These are phyloP conservation scores for Corythornis madagascariensis DNA, from an alignment of 2,113 vertebrate genomes.

Conservation along the genomic window DNA sequence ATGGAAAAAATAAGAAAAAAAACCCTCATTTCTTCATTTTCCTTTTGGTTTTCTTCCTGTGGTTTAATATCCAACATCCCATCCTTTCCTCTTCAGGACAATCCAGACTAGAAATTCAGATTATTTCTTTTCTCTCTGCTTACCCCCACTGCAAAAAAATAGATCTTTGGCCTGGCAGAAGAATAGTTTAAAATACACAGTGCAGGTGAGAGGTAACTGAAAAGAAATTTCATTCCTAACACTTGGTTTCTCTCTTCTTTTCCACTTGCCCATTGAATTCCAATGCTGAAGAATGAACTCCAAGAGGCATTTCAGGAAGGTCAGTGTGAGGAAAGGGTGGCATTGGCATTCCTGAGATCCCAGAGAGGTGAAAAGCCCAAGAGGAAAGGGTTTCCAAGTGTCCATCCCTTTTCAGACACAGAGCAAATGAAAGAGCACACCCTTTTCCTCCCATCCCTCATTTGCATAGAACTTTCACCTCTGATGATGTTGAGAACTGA, in stretches of 20 bases:
- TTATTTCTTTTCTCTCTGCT: neutral
- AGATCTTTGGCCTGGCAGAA: neutral
- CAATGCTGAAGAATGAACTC: neutral
- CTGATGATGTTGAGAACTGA: neutral
- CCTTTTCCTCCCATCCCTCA: neutral
- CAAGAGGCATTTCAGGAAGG: neutral
- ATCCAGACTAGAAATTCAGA: neutral
- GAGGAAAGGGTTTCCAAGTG: neutral
- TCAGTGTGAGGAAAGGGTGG: neutral
- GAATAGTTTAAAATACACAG: neutral
- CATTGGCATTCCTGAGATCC: neutral
- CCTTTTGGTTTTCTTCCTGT: neutral
- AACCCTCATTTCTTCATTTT: neutral
- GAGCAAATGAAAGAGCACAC: neutral
- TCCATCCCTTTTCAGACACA: neutral
- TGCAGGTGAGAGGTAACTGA: neutral
- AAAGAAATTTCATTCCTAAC: neutral
- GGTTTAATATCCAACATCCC: neutral
- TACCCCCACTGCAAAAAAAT: neutral
- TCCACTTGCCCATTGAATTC: neutral
- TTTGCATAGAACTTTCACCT: neutral
- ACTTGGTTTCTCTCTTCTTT: neutral
- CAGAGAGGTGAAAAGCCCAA: neutral
- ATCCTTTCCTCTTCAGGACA: neutral
- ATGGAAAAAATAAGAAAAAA: neutral